These are phyloP conservation scores for Melanogrammus aeglefinus DNA, from an alignment of 2,797 vertebrate genomes.

Conservation along the genomic window DNA sequence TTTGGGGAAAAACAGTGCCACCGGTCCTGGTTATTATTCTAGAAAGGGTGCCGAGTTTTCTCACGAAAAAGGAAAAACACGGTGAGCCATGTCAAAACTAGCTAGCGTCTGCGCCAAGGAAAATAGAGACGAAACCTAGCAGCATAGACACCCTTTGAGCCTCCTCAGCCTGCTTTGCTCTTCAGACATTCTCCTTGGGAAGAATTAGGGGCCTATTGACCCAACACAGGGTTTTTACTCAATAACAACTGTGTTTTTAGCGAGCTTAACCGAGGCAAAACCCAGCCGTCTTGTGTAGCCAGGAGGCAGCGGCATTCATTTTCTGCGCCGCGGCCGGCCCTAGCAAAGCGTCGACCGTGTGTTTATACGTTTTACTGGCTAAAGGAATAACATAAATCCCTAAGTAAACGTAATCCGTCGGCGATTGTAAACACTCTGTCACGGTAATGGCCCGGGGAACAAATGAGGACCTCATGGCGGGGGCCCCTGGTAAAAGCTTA, in stretches of 20 bases:
- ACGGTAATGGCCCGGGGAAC: constrained; percentile 70
- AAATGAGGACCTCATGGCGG: constrained; percentile 70
- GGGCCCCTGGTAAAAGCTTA: constrained; percentile 48
- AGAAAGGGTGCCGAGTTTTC: constrained; percentile 35
- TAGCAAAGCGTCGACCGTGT: constrained; percentile 53
- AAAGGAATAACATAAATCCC: constrained; percentile 68
- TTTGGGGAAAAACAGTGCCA: neutral
- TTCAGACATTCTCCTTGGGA: constrained; percentile 14
- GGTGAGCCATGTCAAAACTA: neutral
- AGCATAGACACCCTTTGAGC: neutral
- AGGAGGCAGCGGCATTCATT: constrained; percentile 38
- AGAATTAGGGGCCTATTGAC: constrained; percentile 14
- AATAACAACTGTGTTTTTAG: constrained; percentile 33
- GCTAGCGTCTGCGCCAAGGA: neutral
- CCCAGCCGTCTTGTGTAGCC: neutral
- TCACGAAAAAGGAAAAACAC: constrained; percentile 14
- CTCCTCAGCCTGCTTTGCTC: neutral
- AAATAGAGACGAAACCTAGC: neutral
- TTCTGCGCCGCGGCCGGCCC: constrained; percentile 35
- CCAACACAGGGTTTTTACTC: neutral
- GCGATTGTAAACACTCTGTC: constrained; percentile 75
- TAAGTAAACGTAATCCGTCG: constrained; percentile 72
- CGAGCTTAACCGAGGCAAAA: constrained; percentile 21
- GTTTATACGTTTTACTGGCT: constrained; percentile 60
- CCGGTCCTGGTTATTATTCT: neutral